Evolutionary conservation across 2,888 invertebrate genomes (phyloP).

Genomic region (Cephus rjabovi): DNA sequence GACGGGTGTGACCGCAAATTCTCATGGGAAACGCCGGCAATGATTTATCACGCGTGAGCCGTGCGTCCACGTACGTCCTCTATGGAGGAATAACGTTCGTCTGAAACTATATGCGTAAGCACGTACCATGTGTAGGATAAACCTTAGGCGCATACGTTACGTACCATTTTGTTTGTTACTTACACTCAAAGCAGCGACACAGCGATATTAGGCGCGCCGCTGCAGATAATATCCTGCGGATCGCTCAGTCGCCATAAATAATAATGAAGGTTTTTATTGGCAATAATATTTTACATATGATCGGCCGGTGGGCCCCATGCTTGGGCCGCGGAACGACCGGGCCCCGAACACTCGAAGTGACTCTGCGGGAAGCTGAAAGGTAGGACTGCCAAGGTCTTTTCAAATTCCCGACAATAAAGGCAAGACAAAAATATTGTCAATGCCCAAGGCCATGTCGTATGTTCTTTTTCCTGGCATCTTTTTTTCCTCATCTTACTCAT

Average conservation of each 20-base stretch:
- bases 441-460: slow-evolving; percentile 1
- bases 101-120: not conserved
- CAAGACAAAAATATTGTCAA: slow-evolving; percentile 8
- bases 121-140: not conserved
- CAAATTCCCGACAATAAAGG: slow-evolving; percentile 2
- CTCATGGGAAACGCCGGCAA: not conserved
- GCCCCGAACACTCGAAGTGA: not conserved
- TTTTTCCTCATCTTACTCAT: not conserved
- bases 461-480: not conserved
- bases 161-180: not conserved
- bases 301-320: slow-evolving; percentile 27
- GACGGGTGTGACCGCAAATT: slow-evolving; percentile 6
- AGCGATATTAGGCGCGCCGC: slow-evolving; percentile 25
- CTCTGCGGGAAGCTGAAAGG: slow-evolving; percentile 9
- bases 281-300: slow-evolving; percentile 50
- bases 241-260: slow-evolving; percentile 46
- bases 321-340: not conserved
- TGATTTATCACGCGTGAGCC: not conserved
- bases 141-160: not conserved
- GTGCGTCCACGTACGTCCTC: not conserved
- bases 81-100: not conserved
- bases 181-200: not conserved
- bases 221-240: slow-evolving; percentile 36
- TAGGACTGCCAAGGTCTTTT: not conserved
- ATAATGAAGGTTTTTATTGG: slow-evolving; percentile 48